Percentiles rank a stretch among this genome's conserved stretches.
Conservation (phyloP, 2,113 vertebrate species). For the Zosterops borbonicus region DNA sequence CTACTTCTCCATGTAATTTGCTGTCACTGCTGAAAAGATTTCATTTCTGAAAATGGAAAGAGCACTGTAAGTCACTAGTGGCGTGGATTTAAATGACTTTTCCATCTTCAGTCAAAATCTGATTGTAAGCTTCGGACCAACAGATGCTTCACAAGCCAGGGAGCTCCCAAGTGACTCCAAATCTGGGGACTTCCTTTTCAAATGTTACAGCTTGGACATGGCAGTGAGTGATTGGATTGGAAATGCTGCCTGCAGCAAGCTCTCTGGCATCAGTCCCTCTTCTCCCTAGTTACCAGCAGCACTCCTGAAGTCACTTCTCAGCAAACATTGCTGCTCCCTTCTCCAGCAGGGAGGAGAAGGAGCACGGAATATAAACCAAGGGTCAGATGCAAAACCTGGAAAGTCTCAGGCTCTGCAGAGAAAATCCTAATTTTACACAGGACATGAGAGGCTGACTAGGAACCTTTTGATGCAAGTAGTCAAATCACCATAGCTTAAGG, state of each 20-base stretch:
- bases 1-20: background rate
- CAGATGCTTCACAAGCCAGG: background rate
- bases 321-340: background rate
- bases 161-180: background rate
- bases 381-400: background rate
- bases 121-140: background rate
- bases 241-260: background rate
- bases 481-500: background rate
- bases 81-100: background rate
- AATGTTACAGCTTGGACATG: background rate
- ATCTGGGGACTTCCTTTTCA: background rate
- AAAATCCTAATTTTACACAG: background rate
- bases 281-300: accelerated
- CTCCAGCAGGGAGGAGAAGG: background rate
- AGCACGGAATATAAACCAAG: background rate
- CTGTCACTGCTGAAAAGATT: background rate
- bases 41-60: background rate
- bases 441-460: background rate
- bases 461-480: background rate
- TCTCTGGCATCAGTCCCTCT: background rate
- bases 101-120: background rate
- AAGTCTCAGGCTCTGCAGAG: background rate
- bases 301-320: background rate
- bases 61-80: background rate
- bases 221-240: background rate